Conservation (phyloP, 2,113 vertebrate species). For the Cynocephalus volans region DNA sequence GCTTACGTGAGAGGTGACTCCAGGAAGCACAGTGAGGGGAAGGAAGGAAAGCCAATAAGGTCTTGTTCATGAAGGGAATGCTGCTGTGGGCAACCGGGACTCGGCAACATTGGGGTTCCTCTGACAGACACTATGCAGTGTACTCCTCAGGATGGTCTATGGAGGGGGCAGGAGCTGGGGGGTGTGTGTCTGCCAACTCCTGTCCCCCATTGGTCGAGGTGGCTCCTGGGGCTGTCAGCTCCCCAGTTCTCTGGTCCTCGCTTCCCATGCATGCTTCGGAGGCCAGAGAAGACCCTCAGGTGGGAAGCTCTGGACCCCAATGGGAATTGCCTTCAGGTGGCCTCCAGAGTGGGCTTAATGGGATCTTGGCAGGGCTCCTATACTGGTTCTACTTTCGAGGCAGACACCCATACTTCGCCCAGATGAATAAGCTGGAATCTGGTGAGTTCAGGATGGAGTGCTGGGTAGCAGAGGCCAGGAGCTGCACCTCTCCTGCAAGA, state of each 20-base stretch:
- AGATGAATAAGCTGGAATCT: no score
- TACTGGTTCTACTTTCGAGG: background rate
- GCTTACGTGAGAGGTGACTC: background rate
- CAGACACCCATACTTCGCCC: background rate
- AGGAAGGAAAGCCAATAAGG: background rate
- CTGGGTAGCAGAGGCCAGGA: background rate
- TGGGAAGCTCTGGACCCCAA: background rate
- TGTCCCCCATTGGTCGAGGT: fast-evolving
- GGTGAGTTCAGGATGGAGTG: fast-evolving
- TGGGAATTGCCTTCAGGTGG: fast-evolving
- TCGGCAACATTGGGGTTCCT: fast-evolving
- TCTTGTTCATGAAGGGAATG: background rate
- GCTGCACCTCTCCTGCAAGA: background rate
- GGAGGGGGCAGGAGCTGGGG: fast-evolving
- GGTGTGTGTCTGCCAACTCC: background rate
- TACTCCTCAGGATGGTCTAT: fast-evolving
- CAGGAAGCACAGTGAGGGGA: background rate
- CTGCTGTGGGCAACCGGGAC: background rate
- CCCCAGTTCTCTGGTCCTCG: background rate
- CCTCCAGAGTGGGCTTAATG: background rate
- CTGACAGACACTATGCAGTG: no score
- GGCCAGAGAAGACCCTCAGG: background rate
- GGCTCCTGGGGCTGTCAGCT: no score
- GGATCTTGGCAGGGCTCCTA: background rate
- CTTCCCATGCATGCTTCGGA: fast-evolving